A percentile compares a stretch with the other conserved stretches of the same genome.
These are phyloP conservation scores for Tromatobia lineatoria DNA, from an alignment of 2,888 invertebrate genomes.

Conservation along the genomic window DNA sequence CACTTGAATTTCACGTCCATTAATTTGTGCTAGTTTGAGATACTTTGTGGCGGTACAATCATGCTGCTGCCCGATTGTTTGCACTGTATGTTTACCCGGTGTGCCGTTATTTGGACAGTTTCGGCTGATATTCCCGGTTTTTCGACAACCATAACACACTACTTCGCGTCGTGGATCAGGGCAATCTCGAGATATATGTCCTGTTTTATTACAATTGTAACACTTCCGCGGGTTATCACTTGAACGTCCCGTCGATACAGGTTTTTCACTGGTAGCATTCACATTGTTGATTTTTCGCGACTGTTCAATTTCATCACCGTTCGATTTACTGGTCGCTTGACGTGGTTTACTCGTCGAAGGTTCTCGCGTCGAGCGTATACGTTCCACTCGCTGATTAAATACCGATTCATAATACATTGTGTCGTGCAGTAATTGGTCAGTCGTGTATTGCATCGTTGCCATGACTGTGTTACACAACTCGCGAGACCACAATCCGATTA, in stretches of 20 bases:
- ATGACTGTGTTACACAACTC: constrained; percentile 31
- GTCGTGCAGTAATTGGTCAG: constrained; percentile 7
- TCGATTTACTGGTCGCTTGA: background rate
- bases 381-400: background rate
- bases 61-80: background rate
- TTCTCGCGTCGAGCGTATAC: constrained; percentile 20
- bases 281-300: background rate
- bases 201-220: constrained; percentile 15
- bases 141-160: background rate
- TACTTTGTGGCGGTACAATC: constrained; percentile 1
- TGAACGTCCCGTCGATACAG: background rate
- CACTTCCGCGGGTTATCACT: background rate
- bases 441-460: background rate
- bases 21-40: background rate
- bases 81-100: background rate
- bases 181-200: constrained; percentile 26
- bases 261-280: background rate
- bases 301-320: background rate
- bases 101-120: background rate
- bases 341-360: background rate
- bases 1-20: background rate
- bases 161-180: background rate
- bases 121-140: constrained; percentile 2
- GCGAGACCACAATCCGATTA: constrained; percentile 19
- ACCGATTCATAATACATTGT: background rate